phyloP scores from a whole-genome alignment of 2,888 invertebrate species.

The Parthenolecanium corni region DNA sequence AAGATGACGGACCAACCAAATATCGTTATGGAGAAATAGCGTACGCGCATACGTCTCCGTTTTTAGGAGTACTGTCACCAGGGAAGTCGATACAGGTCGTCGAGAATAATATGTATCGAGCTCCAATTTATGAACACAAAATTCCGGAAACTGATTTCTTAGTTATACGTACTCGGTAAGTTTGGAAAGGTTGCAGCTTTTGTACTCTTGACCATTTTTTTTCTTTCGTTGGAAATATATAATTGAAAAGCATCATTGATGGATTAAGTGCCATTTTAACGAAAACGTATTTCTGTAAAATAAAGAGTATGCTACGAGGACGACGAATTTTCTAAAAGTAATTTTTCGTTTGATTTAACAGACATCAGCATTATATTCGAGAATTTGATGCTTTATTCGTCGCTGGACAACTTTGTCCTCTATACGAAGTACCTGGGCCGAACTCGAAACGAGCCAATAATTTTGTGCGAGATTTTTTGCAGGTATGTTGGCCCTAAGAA shows the following conservation, averaged over 20 bases:
- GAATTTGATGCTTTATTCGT: slow-evolving; percentile 80
- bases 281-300: no score
- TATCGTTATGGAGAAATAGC: slow-evolving; percentile 85
- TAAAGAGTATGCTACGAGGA: no score
- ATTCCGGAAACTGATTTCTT: slow-evolving; percentile 73
- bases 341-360: no score
- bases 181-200: not conserved
- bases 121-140: slow-evolving; percentile 85
- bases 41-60: slow-evolving; percentile 94
- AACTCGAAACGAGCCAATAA: slow-evolving; percentile 97
- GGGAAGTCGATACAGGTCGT: slow-evolving; percentile 89
- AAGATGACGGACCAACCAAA: slow-evolving; percentile 72
- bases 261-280: no score
- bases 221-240: not conserved
- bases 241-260: no score
- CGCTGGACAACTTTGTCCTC: slow-evolving; percentile 91
- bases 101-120: slow-evolving; percentile 94
- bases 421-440: slow-evolving; percentile 97
- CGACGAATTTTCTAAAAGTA: no score
- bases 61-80: slow-evolving; percentile 85
- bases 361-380: slow-evolving; percentile 77
- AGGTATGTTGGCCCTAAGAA: slow-evolving; percentile 45
- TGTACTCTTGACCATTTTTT: not conserved
- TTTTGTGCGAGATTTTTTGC: slow-evolving; percentile 92
- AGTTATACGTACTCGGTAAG: slow-evolving; percentile 71